Evolutionary conservation across 2,797 vertebrate species (phyloP), one percentile per base, ranked within the genome.

Genomic region (Mastacembelus armatus): DNA sequence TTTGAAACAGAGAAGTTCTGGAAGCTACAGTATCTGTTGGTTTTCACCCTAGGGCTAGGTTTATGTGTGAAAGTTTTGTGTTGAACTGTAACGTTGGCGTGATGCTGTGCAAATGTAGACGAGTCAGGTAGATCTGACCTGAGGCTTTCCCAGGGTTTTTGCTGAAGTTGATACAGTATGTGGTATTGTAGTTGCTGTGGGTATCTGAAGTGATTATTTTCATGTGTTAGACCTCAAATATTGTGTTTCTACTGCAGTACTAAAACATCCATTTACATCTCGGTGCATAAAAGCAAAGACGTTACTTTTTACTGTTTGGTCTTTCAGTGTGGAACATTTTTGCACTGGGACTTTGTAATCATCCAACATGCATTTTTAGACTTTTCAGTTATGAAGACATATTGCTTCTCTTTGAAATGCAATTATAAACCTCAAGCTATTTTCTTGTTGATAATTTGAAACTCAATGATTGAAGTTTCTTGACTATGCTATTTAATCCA

Each of bases 1-100:
- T 80, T 85, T 81, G 81, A 90, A 88, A 88, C 50, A 0, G 74
- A 88, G 89, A 87, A 36, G 62, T 86, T 80, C 27, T 58, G 45
- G 75, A 68, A 67, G 77, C 76, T 32, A 26, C 18, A 63, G 69
- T 56, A 77, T 81, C 69, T 3, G 21, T 30, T 55, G 59, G 16
- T 69, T 74, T 64, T 61, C 63, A 66, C 83, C 88, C 62, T 15
- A 18, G 83, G 86, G 76, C 63, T 16, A 35, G 65, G 69, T 74
- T 77, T 64, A 36, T 50, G 32, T 71, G 66, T 62, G 52, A 69
- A 60, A 1, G 55, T 80, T 89, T 85, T 84, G 54, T 88, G 66
- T 81, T 2, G 3, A 43, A 7, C 21, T 12, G 45, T 29, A 71
- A 40, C 19, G 22, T 43, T 36, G 57, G 51, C 36, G 57, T 21